Evolutionary conservation across 2,797 vertebrate genomes (phyloP), one percentile per base, ranked within the genome.

Genomic region (Chelmon rostratus): DNA sequence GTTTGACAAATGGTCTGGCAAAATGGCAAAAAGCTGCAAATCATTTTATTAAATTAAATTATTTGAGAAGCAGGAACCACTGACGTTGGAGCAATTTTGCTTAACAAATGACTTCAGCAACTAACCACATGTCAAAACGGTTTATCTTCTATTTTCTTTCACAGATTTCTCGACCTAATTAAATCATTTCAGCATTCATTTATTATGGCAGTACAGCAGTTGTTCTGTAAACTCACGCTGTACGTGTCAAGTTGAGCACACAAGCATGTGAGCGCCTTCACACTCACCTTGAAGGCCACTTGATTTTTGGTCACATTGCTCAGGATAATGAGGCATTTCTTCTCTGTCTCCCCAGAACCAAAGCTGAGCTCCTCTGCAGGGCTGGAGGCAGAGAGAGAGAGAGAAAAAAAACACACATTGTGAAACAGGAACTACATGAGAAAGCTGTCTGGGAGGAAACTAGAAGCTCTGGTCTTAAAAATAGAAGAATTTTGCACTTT

Each of bases 331-430:
- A 98, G 95, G 89, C 97, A 96, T 92, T 97, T 99, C 90, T 95
- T 98, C 91, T 99, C 98, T 0, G 91, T 96, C 79, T 99, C 98
- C 86, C 95, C 95, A 66, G 94, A 97, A 77, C 98, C 97, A 86
- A 99, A 99, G 94, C 96, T 95, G 0, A 99, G 94, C 85, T 99
- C 98, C 88, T 99, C 98, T 23, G 98, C 96, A 18, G 98, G 98
- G 93, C 98, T 99, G 90, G 40, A 42, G 38, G 11, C 38, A 40
- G 38, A 40, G 38, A 40, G 13, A 42, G 8, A 42, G 40, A 42
- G 42, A 9, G 21, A 54, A 6, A 49, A 28, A 13, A 68, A 19
- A 57, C 13, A 67, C 8, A 56, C 21, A 64, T 7, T 49, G 28
- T 61, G 52, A 67, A 62, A 50, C 44, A 67, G 47, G 21, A 77